A percentile compares a stretch with the other conserved stretches of the same genome.
These are phyloP conservation scores for Ophiodon elongatus DNA, from an alignment of 2,113 vertebrate species.

Conservation along the genomic window DNA sequence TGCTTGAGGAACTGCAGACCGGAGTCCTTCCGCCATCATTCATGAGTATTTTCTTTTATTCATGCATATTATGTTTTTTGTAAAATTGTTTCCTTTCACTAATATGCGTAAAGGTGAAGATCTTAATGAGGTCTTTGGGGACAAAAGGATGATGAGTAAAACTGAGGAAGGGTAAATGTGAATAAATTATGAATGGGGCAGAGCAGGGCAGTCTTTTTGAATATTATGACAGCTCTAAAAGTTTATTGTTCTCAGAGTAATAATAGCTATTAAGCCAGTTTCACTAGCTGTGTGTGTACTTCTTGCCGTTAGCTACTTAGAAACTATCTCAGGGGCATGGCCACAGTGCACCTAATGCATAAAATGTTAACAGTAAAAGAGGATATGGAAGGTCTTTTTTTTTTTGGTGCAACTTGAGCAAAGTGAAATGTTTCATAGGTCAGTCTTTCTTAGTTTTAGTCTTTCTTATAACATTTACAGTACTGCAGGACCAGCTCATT, in stretches of 20 bases:
- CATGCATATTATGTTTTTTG: not conserved
- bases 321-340: not conserved
- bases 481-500: slow-evolving; percentile 9
- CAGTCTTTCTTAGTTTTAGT: not conserved
- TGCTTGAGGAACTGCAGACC: not conserved
- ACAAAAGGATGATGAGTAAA: not conserved
- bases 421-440: not conserved
- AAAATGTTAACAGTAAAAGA: not conserved
- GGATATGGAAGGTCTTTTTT: not conserved
- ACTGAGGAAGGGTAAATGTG: not conserved
- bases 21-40: not conserved
- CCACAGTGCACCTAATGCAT: not conserved
- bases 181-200: slow-evolving; percentile 33
- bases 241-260: not conserved
- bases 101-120: slow-evolving; percentile 23
- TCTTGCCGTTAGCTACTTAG: not conserved
- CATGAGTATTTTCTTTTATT: not conserved
- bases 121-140: slow-evolving; percentile 43
- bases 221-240: slow-evolving; percentile 15
- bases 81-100: slow-evolving; percentile 16
- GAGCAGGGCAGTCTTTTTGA: not conserved
- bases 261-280: not conserved
- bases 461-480: not conserved
- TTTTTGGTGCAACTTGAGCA: not conserved
- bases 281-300: not conserved